Conservation (phyloP, 2,113 vertebrate species). For the Junco hyemalis region DNA sequence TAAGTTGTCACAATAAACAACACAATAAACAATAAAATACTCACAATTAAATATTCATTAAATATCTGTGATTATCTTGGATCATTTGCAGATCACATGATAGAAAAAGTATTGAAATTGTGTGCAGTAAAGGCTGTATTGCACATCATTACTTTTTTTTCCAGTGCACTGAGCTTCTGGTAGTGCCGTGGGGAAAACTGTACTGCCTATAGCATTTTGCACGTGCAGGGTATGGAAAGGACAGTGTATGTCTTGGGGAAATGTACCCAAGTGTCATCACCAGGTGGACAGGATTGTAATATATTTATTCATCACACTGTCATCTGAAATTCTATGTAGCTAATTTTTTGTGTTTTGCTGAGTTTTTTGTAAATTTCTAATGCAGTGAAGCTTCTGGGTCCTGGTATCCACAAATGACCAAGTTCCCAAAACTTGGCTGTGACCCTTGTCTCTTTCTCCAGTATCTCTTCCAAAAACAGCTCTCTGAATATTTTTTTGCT, state of each 20-base stretch:
- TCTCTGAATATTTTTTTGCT: not conserved
- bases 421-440: not conserved
- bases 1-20: not conserved
- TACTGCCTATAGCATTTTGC: not conserved
- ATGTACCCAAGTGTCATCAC: not conserved
- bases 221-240: not conserved
- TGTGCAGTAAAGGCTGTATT: not conserved
- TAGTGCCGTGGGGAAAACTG: not conserved
- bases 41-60: not conserved
- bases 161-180: not conserved
- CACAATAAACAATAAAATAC: not conserved
- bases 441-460: not conserved
- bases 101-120: not conserved
- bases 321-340: not conserved
- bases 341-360: not conserved
- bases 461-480: not conserved
- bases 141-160: not conserved
- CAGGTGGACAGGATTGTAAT: not conserved
- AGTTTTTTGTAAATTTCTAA: not conserved
- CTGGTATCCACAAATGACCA: not conserved
- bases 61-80: not conserved
- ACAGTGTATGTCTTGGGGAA: not conserved
- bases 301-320: not conserved
- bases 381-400: not conserved
- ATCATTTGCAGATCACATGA: not conserved